Percentiles rank a stretch among this genome's conserved stretches.
Conservation (phyloP, 2,113 vertebrate genomes). For the Takifugu flavidus region DNA sequence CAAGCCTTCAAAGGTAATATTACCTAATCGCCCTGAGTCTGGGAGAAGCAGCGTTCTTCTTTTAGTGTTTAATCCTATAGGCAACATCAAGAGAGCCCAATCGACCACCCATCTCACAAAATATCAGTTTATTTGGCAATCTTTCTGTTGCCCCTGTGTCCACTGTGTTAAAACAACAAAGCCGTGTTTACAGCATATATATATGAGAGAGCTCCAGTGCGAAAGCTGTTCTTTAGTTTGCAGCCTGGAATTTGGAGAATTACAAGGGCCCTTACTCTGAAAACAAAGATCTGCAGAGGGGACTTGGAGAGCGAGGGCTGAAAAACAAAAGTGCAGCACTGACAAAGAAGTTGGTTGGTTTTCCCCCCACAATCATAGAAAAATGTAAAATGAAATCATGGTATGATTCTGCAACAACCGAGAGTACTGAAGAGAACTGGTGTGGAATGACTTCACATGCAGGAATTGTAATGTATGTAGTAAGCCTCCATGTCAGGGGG, state of each 20-base stretch:
- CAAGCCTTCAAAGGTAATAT: constrained; percentile 34
- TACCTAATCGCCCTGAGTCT: constrained; percentile 21
- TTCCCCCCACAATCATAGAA: constrained; percentile 6
- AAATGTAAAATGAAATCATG: background rate
- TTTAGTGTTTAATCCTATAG: constrained; percentile 36
- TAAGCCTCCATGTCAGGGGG: constrained; percentile 45
- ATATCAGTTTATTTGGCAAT: constrained; percentile 53
- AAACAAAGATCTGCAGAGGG: constrained; percentile 16
- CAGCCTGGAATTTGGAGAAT: constrained; percentile 57
- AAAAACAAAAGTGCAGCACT: constrained; percentile 10
- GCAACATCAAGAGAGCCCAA: constrained; percentile 23
- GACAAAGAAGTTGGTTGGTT: constrained; percentile 1
- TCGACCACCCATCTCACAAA: constrained; percentile 39
- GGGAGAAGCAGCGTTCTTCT: constrained; percentile 29
- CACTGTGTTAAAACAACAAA: constrained; percentile 45
- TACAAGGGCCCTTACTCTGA: constrained; percentile 48
- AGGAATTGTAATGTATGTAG: constrained; percentile 49
- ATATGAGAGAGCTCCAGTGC: constrained; percentile 30
- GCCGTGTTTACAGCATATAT: constrained; percentile 49
- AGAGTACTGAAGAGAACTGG: constrained; percentile 16
- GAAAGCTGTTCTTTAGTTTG: constrained; percentile 48
- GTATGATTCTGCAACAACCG: background rate
- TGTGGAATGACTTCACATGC: constrained; percentile 24
- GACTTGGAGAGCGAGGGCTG: constrained; percentile 11
- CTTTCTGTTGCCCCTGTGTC: constrained; percentile 13